phyloP scores from a whole-genome alignment of 2,888 invertebrate genomes.

The Dasysyrphus tricinctus region DNA sequence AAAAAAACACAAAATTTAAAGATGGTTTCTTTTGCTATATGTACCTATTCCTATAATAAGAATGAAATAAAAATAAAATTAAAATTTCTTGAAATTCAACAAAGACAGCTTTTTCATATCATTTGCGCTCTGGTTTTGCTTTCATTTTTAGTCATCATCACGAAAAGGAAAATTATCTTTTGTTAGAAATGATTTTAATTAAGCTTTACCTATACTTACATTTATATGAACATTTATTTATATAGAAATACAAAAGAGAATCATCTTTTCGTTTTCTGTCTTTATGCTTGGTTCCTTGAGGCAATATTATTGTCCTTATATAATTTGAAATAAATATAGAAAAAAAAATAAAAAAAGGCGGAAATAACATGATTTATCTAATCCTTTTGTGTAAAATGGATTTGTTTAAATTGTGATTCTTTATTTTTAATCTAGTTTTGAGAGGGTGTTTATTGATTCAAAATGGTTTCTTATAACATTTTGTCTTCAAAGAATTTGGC shows the following conservation, averaged over 20 bases:
- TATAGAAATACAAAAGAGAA: conserved; percentile 36
- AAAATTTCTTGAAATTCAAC: conserved; percentile 32
- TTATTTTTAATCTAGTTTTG: too few species aligned
- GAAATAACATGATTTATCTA: background rate
- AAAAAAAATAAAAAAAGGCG: background rate
- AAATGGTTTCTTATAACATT: too few species aligned
- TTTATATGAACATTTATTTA: background rate
- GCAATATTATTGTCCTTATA: conserved; percentile 46
- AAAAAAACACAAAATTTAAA: conserved; percentile 36
- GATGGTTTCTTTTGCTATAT: background rate
- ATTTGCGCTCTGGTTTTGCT: conserved; percentile 2
- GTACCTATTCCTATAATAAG: background rate
- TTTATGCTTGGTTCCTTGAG: conserved; percentile 27
- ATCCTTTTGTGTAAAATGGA: background rate
- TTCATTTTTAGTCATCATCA: conserved; percentile 26
- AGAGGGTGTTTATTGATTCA: too few species aligned
- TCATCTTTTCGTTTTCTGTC: conserved; percentile 14
- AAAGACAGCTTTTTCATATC: conserved; percentile 14
- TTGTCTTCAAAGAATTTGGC: too few species aligned
- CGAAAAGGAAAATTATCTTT: conserved; percentile 26
- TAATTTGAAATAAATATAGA: conserved; percentile 19
- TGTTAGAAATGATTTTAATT: conserved; percentile 62
- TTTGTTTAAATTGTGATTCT: background rate
- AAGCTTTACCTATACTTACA: conserved; percentile 41
- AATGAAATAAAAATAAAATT: conserved; percentile 27